phyloP scores from a whole-genome alignment of 2,113 vertebrate species.

The Rhabdornis inornatus region DNA sequence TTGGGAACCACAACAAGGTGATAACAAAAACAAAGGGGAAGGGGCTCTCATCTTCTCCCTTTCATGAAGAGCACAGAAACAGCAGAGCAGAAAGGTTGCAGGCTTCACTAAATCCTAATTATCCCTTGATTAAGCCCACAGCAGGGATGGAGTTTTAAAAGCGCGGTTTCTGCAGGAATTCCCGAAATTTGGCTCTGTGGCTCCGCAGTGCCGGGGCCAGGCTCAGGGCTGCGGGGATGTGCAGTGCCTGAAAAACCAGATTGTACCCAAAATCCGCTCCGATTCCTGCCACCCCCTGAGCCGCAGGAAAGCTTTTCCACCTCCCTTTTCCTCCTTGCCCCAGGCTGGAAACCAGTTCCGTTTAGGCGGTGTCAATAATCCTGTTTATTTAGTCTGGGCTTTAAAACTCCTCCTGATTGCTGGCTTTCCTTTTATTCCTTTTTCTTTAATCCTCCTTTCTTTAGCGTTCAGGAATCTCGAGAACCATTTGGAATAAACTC shows the following conservation, averaged over 20 bases:
- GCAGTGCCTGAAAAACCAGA: neutral
- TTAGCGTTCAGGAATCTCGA: neutral
- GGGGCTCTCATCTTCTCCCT: neutral
- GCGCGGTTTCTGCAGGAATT: neutral
- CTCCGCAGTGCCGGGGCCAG: accelerated
- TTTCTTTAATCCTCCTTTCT: neutral
- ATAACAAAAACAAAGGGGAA: neutral
- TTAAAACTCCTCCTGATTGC: neutral
- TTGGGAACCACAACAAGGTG: neutral
- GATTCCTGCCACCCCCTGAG: accelerated
- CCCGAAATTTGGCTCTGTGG: neutral
- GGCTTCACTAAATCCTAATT: neutral
- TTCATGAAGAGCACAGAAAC: neutral
- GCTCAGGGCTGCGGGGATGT: accelerated
- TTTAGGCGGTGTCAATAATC: neutral
- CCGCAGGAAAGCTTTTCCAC: neutral
- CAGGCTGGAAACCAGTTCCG: neutral
- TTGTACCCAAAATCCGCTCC: neutral
- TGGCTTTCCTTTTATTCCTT: accelerated
- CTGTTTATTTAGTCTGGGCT: neutral
- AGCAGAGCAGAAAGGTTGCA: neutral
- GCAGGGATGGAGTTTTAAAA: neutral
- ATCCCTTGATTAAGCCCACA: neutral
- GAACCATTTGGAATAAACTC: neutral
- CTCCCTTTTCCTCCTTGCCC: neutral